A percentile compares a stretch with the other conserved stretches of the same genome.
Evolutionary conservation across 2,888 invertebrate species (phyloP).

Genomic region (Didymodactylos carnosus): DNA sequence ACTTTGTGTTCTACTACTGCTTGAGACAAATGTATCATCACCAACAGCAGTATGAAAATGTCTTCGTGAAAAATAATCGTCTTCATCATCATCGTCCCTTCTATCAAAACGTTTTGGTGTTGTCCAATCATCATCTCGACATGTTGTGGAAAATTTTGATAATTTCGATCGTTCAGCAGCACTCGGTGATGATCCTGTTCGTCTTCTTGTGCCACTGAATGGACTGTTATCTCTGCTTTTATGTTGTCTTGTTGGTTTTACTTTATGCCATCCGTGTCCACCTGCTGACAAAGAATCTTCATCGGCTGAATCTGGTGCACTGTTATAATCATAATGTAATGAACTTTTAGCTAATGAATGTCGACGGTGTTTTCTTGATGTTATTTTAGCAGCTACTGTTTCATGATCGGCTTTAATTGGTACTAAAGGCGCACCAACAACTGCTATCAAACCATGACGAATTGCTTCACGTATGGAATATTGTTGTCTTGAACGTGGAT

Average conservation of each 20-base stretch:
- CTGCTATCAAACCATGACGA: slow-evolving; percentile 5
- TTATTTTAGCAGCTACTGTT: slow-evolving; percentile 9
- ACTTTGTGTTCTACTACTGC: too few relatives aligned
- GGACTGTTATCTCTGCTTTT: not conserved
- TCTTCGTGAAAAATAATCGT: not conserved
- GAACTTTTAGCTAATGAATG: not conserved
- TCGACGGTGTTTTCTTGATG: slow-evolving; percentile 5
- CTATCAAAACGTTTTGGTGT: not conserved
- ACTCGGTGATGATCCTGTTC: not conserved
- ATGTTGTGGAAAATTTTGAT: too few relatives aligned
- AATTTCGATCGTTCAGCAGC: too few relatives aligned
- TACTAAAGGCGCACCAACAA: slow-evolving; percentile 12
- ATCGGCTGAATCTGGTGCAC: not conserved
- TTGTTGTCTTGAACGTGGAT: not conserved
- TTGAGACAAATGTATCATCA: not conserved
- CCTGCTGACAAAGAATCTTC: not conserved
- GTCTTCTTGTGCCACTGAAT: not conserved
- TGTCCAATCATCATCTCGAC: not conserved
- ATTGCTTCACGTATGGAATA: slow-evolving; percentile 12
- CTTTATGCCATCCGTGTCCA: not conserved
- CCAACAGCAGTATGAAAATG: too few relatives aligned
- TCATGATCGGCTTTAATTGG: slow-evolving; percentile 6
- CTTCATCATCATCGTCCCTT: not conserved
- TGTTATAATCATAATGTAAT: not conserved
- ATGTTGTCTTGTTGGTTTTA: too few relatives aligned